Percentiles rank a stretch among this genome's conserved stretches.
Conservation (phyloP, 1,140 invertebrate species). For the Penaeus vannamei region DNA sequence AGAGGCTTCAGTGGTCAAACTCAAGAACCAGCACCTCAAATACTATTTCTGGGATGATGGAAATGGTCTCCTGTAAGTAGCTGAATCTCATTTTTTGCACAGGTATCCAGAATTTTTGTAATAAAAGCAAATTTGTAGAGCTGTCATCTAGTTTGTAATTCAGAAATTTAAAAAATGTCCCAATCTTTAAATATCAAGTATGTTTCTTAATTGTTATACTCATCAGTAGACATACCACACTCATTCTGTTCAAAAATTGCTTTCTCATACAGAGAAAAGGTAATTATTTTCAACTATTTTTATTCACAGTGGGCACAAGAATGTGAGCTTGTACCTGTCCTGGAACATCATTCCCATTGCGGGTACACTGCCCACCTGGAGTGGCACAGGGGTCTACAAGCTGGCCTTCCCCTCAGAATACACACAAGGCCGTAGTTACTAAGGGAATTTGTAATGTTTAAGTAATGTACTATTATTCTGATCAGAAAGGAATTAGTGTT, state of each 20-base stretch:
- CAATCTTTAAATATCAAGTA: too few species aligned
- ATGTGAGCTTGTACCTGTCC: conserved; percentile 92
- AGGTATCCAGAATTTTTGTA: too few species aligned
- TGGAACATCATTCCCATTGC: conserved; percentile 99
- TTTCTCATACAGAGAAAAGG: neutral
- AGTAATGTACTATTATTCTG: too few species aligned
- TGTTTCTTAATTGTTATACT: too few species aligned
- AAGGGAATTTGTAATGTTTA: neutral
- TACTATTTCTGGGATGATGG: conserved; percentile 99
- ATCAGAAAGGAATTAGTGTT: too few species aligned
- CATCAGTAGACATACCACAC: too few species aligned
- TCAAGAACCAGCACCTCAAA: conserved; percentile 96
- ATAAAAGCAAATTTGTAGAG: too few species aligned
- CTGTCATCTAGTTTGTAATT: too few species aligned
- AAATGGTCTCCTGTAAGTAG: conserved; percentile 89
- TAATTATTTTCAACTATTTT: neutral
- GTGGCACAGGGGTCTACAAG: conserved; percentile 84
- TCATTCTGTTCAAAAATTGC: too few species aligned
- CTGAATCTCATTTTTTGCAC: neutral
- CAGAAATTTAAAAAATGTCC: too few species aligned
- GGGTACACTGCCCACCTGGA: conserved; percentile 89
- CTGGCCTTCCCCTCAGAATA: conserved; percentile 94
- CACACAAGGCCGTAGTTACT: conserved; percentile 77
- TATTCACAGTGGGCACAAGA: conserved; percentile 85
- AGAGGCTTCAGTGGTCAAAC: conserved; percentile 91